Evolutionary conservation across 1,140 invertebrate species (phyloP).

Genomic region (Gyrodactylus salaris): DNA sequence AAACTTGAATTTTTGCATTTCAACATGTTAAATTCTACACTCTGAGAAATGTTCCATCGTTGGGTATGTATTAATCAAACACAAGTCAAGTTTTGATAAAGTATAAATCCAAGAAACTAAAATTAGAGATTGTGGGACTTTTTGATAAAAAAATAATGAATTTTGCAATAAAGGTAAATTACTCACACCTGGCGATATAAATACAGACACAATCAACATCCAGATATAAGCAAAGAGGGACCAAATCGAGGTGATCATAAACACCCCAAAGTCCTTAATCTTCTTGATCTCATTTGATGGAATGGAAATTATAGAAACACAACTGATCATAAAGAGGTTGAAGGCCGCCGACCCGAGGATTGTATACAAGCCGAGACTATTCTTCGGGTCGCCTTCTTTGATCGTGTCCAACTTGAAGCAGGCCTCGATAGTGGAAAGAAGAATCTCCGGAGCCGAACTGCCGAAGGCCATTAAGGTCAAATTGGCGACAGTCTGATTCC

Average conservation of each 20-base stretch:
- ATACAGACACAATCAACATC: slow-evolving; percentile 15
- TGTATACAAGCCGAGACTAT: slow-evolving; percentile 18
- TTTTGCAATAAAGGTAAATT: slow-evolving; percentile 8
- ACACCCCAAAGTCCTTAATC: slow-evolving; percentile 21
- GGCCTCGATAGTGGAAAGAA: slow-evolving; percentile 23
- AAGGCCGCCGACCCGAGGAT: slow-evolving; percentile 25
- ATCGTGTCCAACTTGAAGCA: slow-evolving; percentile 8
- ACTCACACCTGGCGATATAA: slow-evolving; percentile 13
- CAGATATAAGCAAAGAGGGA: slow-evolving; percentile 24
- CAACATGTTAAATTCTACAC: too few species aligned
- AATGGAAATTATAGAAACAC: slow-evolving; percentile 17
- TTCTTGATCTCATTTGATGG: slow-evolving; percentile 13
- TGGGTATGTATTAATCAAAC: too few species aligned
- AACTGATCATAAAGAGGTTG: slow-evolving; percentile 21
- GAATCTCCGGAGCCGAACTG: slow-evolving; percentile 24
- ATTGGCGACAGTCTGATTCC: slow-evolving; percentile 26
- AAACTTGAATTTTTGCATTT: too few species aligned
- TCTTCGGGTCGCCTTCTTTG: neutral
- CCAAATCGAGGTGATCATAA: slow-evolving; percentile 20
- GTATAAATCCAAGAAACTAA: too few species aligned
- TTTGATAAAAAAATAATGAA: too few species aligned
- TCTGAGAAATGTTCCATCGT: too few species aligned
- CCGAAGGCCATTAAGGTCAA: slow-evolving; percentile 25
- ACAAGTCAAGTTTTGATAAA: too few species aligned
- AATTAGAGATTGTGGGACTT: too few species aligned